Base-by-base conservation (phyloP, 2,888 invertebrate genomes). In the Perdita meconis region DNA sequence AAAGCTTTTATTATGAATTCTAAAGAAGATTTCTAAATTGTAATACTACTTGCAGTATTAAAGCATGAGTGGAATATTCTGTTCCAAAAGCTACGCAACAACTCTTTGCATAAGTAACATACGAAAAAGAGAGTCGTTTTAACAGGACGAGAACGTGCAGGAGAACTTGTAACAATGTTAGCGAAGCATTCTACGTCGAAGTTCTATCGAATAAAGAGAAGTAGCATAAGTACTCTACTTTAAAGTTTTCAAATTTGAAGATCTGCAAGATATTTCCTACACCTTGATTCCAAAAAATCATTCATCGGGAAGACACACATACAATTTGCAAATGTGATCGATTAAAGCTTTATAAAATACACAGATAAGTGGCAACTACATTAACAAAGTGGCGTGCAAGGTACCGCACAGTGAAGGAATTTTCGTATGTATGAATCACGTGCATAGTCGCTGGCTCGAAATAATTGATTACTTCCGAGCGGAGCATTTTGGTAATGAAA, bases 401-500 rank as follows among this genome's bases (percentile, higher is more conserved):
- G 36, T 38, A 42, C 22, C 44, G 38, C 24, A 19, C 30, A 66
- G 60, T 22, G 42, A 38, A 66, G 30, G 26, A 40, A 40, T 53
- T 19, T 10, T 16, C 24, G 47, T 13, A 56, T 40, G 30, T 57
- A 40, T 22, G 65, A 66, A 63, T 65, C 73, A 66, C 60, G 60
- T 50, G 19, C 68, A 42, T 78, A 79, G 78, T 78, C 80, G 86
- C 80, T 83, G 71, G 61, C 68, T 76, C 74, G 83, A 83, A 84
- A 82, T 88, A 87, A 89, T 88, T 84, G 83, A 88, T 87, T 85
- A 86, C 82, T 86, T 87, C 84, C 84, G 78, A 71, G 68, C 72
- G 80, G 70, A 74, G 79, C 80, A 84, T 82, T 84, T 85, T 81
- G 82, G 84, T 84, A 86, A 87, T 84, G 83, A 87, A 86, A 89